phyloP scores from a whole-genome alignment of 1,140 invertebrate genomes.

The Linepithema humile region DNA sequence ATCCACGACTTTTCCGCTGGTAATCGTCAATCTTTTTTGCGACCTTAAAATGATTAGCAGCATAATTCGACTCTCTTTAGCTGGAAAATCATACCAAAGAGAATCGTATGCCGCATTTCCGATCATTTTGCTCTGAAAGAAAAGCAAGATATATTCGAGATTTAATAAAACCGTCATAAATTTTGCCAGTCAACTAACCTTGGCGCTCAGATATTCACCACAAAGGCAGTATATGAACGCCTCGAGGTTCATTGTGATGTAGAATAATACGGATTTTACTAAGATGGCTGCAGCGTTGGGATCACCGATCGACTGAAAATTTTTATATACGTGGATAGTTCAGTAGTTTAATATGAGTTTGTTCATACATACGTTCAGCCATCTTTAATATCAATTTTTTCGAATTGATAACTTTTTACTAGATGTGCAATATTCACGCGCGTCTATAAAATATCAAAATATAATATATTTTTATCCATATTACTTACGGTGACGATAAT shows the following conservation, averaged over 20 bases:
- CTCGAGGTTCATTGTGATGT: conserved; percentile 19
- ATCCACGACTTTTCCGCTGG: conserved; percentile 35
- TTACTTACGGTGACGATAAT: conserved; percentile 38
- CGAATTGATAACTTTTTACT: background rate
- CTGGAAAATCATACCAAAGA: conserved; percentile 39
- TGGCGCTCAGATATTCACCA: conserved; percentile 47
- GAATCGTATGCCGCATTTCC: conserved; percentile 32
- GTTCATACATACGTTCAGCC: background rate
- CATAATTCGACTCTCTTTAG: conserved; percentile 18
- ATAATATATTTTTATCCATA: background rate
- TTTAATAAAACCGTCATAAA: background rate
- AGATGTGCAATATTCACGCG: background rate
- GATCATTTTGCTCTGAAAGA: conserved; percentile 44
- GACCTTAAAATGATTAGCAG: conserved; percentile 33
- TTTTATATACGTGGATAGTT: background rate
- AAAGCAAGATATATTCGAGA: background rate
- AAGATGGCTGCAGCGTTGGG: background rate
- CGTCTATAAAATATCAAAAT: background rate
- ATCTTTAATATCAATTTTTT: background rate
- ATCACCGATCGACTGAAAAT: conserved; percentile 12
- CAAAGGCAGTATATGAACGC: conserved; percentile 38
- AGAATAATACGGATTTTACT: conserved; percentile 1
- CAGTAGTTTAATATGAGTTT: background rate
- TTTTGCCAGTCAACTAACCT: background rate
- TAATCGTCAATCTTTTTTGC: conserved; percentile 49